Conservation (phyloP, 2,888 invertebrate species). For the Calephelis perditalis region DNA sequence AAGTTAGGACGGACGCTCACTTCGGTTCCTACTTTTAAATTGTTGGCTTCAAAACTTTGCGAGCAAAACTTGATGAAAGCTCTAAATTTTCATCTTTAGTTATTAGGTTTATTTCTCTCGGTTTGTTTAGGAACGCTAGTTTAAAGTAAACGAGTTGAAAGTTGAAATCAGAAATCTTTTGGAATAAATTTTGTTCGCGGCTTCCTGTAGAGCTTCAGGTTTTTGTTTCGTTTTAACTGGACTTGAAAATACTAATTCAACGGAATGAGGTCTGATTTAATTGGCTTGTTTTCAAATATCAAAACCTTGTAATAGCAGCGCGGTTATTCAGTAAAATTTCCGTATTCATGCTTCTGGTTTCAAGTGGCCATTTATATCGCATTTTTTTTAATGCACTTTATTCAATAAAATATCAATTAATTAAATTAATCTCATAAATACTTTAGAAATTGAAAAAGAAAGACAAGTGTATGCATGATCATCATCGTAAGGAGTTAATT, state of each 20-base stretch:
- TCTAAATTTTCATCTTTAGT: constrained; percentile 34
- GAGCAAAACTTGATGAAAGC: constrained; percentile 28
- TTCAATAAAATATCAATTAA: no score
- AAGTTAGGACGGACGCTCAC: constrained; percentile 41
- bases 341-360: not conserved
- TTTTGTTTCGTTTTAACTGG: constrained; percentile 2
- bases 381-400: no score
- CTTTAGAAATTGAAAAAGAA: no score
- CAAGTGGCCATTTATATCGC: no score
- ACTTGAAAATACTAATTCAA: constrained; percentile 2
- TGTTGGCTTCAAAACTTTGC: constrained; percentile 36
- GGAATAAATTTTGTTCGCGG: constrained; percentile 2
- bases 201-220: constrained; percentile 1
- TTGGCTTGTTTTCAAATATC: not conserved
- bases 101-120: constrained; percentile 30
- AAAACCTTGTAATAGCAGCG: not conserved
- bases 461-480: no score
- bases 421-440: no score
- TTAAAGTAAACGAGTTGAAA: constrained; percentile 13
- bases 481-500: no score
- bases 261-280: not conserved
- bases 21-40: constrained; percentile 45
- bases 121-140: constrained; percentile 16
- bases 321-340: not conserved
- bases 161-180: constrained; percentile 16